These are phyloP conservation scores for Ladona fulva DNA, from an alignment of 1,140 invertebrate species.

Conservation along the genomic window DNA sequence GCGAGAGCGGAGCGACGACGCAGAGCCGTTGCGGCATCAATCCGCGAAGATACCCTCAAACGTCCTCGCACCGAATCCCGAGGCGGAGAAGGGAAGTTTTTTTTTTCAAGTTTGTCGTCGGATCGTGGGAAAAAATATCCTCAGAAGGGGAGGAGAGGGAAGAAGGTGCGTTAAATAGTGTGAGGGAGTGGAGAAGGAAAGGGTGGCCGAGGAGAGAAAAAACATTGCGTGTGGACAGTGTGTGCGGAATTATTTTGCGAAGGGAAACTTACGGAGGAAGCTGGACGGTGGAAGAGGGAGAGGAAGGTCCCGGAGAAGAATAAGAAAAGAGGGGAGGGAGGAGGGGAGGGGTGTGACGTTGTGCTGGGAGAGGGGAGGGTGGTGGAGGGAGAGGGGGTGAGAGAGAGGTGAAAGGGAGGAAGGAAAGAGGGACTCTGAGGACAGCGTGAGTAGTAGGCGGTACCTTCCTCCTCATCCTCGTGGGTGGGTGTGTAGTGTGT, in stretches of 20 bases:
- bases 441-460: neutral
- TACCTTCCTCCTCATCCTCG: constrained; percentile 8
- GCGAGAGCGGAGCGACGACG: neutral
- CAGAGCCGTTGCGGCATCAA: neutral
- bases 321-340: neutral
- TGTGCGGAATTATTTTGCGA: neutral
- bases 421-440: constrained; percentile 23
- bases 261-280: neutral
- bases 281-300: constrained; percentile 16
- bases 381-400: neutral
- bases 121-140: too few species aligned
- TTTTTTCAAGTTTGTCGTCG: too few species aligned
- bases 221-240: too few species aligned
- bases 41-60: neutral
- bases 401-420: constrained; percentile 21
- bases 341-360: neutral
- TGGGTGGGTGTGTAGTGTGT: constrained; percentile 23
- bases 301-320: constrained; percentile 24
- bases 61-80: too few species aligned
- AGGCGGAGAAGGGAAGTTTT: too few species aligned
- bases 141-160: neutral
- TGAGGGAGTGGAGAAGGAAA: too few species aligned
- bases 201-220: too few species aligned
- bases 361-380: neutral
- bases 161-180: neutral